phyloP scores from a whole-genome alignment of 2,797 vertebrate genomes.

The Sebastes elongatus region DNA sequence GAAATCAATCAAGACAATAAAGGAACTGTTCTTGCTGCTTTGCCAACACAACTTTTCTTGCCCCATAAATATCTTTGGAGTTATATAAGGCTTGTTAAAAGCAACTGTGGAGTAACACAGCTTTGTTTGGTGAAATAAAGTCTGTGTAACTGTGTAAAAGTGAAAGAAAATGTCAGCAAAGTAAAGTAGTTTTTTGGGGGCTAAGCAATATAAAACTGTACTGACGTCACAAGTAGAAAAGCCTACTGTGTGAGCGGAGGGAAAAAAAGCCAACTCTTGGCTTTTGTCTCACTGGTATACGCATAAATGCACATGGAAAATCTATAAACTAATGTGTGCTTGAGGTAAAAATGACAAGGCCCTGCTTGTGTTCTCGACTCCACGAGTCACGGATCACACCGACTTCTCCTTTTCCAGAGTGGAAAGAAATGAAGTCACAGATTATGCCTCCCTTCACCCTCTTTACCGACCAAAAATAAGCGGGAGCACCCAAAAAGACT shows the following conservation, averaged over 20 bases:
- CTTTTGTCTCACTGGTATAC: conserved; percentile 41
- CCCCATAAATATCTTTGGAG: conserved; percentile 39
- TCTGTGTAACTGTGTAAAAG: not conserved
- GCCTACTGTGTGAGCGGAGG: conserved; percentile 15
- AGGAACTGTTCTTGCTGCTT: conserved; percentile 11
- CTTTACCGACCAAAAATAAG: conserved; percentile 55
- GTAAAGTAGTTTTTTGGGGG: not conserved
- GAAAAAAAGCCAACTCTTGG: conserved; percentile 12
- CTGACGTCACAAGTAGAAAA: conserved; percentile 17
- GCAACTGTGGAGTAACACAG: not conserved
- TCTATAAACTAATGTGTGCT: conserved; percentile 60
- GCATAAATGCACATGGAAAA: conserved; percentile 71
- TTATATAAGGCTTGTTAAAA: conserved; percentile 32
- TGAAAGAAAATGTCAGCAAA: not conserved
- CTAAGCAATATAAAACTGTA: conserved; percentile 14
- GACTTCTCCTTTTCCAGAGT: conserved; percentile 81
- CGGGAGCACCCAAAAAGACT: conserved; percentile 36
- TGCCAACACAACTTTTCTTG: conserved; percentile 35
- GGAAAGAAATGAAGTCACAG: conserved; percentile 80
- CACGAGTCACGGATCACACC: conserved; percentile 62
- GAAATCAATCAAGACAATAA: conserved; percentile 43
- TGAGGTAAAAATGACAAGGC: conserved; percentile 64
- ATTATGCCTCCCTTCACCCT: conserved; percentile 39
- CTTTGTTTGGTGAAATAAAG: not conserved
- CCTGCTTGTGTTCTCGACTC: conserved; percentile 59